phyloP scores from a whole-genome alignment of 2,797 vertebrate species.

The Gouania willdenowi region DNA sequence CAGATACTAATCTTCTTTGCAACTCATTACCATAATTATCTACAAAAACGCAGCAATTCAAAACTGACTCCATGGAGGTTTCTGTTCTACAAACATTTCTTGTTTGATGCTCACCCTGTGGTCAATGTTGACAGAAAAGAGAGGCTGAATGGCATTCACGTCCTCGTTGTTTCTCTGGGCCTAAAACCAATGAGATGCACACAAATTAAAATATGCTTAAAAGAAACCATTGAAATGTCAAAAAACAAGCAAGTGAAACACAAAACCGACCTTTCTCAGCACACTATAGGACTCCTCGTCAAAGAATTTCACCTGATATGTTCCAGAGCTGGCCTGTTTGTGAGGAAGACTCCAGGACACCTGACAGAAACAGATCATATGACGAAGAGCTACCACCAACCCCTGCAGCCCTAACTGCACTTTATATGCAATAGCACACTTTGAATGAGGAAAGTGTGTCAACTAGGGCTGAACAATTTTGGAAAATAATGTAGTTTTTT shows the following conservation, averaged over 20 bases:
- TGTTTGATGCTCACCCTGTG: conserved; percentile 80
- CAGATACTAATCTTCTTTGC: too few relatives aligned
- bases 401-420: too few relatives aligned
- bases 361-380: conserved; percentile 46
- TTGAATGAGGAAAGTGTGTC: too few relatives aligned
- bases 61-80: too few relatives aligned
- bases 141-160: conserved; percentile 82
- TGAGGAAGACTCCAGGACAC: conserved; percentile 92
- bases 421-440: too few relatives aligned
- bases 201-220: neutral
- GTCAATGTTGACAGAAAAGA: conserved; percentile 90
- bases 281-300: conserved; percentile 91
- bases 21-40: too few relatives aligned
- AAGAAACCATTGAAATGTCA: too few relatives aligned
- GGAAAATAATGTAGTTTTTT: too few relatives aligned
- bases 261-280: conserved; percentile 79
- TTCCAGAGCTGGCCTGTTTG: conserved; percentile 85
- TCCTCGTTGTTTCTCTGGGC: conserved; percentile 93
- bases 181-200: conserved; percentile 51
- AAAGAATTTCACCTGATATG: conserved; percentile 90
- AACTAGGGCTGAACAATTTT: too few relatives aligned
- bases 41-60: too few relatives aligned
- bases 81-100: neutral
- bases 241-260: too few relatives aligned
- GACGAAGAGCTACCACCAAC: neutral